These are phyloP conservation scores for Entomobrya proxima DNA, from an alignment of 2,888 invertebrate species.

Conservation along the genomic window DNA sequence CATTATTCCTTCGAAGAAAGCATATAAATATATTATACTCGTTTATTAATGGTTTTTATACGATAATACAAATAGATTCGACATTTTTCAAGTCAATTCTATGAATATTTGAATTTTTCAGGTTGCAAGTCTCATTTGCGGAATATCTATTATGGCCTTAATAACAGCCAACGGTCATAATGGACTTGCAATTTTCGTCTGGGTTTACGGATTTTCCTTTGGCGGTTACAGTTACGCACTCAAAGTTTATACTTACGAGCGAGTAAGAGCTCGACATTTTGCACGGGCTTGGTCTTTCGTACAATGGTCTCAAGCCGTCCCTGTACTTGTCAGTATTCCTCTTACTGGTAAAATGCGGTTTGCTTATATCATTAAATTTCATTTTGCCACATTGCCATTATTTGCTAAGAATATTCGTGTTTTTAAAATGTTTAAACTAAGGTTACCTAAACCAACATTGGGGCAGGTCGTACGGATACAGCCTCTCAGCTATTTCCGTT, in stretches of 20 bases:
- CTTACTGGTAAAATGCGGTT: constrained; percentile 82
- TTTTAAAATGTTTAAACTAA: constrained; percentile 76
- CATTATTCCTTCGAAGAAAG: too few relatives aligned
- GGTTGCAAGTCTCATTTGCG: constrained; percentile 88
- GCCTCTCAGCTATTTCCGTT: constrained; percentile 88
- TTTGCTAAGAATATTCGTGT: not conserved
- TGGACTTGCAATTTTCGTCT: constrained; percentile 82
- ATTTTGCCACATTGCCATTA: constrained; percentile 6
- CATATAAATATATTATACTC: too few relatives aligned
- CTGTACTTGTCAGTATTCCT: constrained; percentile 89
- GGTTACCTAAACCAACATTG: constrained; percentile 87
- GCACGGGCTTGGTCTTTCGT: constrained; percentile 93
- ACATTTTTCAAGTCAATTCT: too few relatives aligned
- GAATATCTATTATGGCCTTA: constrained; percentile 86
- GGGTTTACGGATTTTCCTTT: constrained; percentile 85
- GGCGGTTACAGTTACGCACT: constrained; percentile 92
- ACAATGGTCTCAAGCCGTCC: constrained; percentile 90
- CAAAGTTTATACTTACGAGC: constrained; percentile 93
- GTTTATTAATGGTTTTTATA: constrained; percentile 2
- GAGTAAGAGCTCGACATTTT: constrained; percentile 90
- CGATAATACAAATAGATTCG: too few relatives aligned
- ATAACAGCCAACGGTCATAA: constrained; percentile 83
- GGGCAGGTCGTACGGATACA: constrained; percentile 89
- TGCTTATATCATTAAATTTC: not conserved
- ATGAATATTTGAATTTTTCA: constrained; percentile 76